A percentile compares a stretch with the other conserved stretches of the same genome.
Conservation (phyloP, 2,888 invertebrate species). For the Monoplex corrugatus region DNA sequence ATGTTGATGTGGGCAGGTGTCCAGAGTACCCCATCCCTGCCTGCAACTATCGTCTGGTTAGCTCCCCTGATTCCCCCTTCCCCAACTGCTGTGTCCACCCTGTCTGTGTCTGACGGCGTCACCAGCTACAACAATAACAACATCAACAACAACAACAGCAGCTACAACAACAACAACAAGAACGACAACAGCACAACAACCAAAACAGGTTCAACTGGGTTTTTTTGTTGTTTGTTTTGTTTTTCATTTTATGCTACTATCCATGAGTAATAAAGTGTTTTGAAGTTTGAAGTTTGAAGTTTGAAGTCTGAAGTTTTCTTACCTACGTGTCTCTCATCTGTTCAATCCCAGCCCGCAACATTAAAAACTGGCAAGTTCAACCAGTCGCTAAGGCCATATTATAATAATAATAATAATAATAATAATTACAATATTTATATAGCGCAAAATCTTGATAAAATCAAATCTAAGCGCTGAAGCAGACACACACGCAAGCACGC, state of each 20-base stretch:
- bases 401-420: no score
- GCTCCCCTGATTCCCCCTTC: slow-evolving; percentile 47
- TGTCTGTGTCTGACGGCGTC: slow-evolving; percentile 13
- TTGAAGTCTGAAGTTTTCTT: background rate
- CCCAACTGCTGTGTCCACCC: slow-evolving; percentile 45
- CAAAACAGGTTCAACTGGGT: background rate
- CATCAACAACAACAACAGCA: background rate
- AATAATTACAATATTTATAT: no score
- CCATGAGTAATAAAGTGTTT: background rate
- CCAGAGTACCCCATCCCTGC: slow-evolving; percentile 41
- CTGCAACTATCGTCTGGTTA: slow-evolving; percentile 32
- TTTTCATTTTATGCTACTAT: background rate
- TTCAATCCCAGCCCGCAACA: no score
- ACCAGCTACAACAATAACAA: background rate
- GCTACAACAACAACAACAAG: background rate
- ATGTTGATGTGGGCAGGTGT: slow-evolving; percentile 12
- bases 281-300: background rate
- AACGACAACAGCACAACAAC: background rate
- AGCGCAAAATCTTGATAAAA: no score
- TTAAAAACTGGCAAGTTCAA: no score
- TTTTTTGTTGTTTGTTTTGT: background rate
- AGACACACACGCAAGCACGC: no score
- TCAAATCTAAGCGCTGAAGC: no score
- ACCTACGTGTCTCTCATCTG: background rate
- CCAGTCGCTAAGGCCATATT: no score